These are phyloP conservation scores for Aphrophora alni DNA, from an alignment of 2,888 invertebrate species.

Conservation along the genomic window DNA sequence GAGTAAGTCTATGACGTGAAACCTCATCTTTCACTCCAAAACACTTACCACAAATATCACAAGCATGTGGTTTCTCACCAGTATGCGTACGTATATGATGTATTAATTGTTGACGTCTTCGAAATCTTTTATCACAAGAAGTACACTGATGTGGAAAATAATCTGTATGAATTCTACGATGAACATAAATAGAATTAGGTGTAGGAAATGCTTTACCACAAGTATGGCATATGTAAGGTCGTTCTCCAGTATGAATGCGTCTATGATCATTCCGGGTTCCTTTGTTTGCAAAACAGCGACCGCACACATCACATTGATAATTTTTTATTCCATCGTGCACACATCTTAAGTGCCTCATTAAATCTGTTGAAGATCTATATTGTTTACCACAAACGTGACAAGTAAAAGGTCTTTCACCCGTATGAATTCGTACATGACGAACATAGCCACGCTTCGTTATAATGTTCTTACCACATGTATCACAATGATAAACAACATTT, in stretches of 20 bases:
- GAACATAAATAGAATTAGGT: slow-evolving; percentile 55
- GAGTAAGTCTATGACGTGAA: slow-evolving; percentile 50
- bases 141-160: slow-evolving; percentile 65
- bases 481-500: slow-evolving; percentile 29
- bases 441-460: slow-evolving; percentile 44
- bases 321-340: slow-evolving; percentile 58
- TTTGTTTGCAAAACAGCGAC: slow-evolving; percentile 59
- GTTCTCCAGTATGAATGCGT: slow-evolving; percentile 59
- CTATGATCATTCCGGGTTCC: slow-evolving; percentile 60
- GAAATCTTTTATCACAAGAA: slow-evolving; percentile 65
- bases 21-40: slow-evolving; percentile 38
- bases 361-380: slow-evolving; percentile 27
- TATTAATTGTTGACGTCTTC: slow-evolving; percentile 56
- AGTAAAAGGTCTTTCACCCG: slow-evolving; percentile 56
- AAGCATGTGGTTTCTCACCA: slow-evolving; percentile 59
- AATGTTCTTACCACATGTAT: slow-evolving; percentile 31
- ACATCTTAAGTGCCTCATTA: slow-evolving; percentile 50
- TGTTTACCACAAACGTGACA: slow-evolving; percentile 50
- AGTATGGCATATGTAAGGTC: slow-evolving; percentile 58
- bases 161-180: slow-evolving; percentile 60
- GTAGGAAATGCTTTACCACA: slow-evolving; percentile 55
- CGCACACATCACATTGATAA: slow-evolving; percentile 61
- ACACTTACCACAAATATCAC: slow-evolving; percentile 61
- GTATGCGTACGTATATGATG: slow-evolving; percentile 61
- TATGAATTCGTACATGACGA: slow-evolving; percentile 59